These are phyloP conservation scores for Helogale parvula DNA, from an alignment of 2,113 vertebrate species.

Conservation along the genomic window DNA sequence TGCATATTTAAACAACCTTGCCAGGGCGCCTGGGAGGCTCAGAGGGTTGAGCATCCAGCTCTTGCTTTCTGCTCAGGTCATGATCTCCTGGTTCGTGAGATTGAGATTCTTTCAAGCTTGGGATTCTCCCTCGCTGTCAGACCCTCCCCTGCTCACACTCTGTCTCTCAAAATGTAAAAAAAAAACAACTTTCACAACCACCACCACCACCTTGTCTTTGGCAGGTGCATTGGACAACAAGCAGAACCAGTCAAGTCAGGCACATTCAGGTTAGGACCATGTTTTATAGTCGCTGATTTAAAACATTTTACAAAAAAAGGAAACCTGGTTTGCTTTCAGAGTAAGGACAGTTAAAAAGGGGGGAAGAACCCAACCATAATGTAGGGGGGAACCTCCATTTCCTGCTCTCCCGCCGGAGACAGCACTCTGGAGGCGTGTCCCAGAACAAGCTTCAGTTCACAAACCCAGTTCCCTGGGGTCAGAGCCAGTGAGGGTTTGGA, in stretches of 20 bases:
- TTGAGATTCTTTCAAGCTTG: no score
- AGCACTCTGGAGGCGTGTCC: background rate
- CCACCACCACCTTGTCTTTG: background rate
- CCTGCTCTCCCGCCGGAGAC: background rate
- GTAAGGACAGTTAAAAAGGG: background rate
- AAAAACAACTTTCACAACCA: no score
- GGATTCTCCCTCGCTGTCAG: no score
- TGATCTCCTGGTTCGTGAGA: no score
- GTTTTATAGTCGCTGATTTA: background rate
- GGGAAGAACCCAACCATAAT: background rate
- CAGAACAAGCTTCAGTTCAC: background rate
- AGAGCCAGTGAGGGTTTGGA: background rate
- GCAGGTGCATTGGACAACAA: background rate
- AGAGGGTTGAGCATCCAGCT: no score
- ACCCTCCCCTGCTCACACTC: no score
- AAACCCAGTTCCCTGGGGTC: background rate
- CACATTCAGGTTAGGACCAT: background rate
- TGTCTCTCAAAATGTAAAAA: no score
- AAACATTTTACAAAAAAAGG: background rate
- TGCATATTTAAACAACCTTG: background rate
- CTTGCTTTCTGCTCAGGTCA: no score
- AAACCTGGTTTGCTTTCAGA: background rate
- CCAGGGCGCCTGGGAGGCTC: no score
- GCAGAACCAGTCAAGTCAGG: background rate
- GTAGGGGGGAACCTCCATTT: background rate